A percentile compares a stretch with the other conserved stretches of the same genome.
These are phyloP conservation scores for Leptoteleia sp. DNA, from an alignment of 1,140 invertebrate species.

Conservation along the genomic window DNA sequence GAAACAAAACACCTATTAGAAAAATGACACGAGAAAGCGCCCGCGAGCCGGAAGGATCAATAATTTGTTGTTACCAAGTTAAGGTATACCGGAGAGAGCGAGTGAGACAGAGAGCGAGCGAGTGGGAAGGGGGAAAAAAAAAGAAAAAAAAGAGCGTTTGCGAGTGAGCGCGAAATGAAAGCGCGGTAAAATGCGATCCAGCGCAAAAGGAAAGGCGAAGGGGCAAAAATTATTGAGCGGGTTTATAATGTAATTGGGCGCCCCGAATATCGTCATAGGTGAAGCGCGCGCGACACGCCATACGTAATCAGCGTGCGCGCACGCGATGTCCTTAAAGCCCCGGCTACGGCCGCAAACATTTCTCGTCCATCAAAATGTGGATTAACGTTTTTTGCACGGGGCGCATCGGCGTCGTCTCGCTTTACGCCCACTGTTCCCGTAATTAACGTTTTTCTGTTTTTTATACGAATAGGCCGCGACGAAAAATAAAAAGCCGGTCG, in stretches of 20 bases:
- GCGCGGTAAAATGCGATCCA: neutral
- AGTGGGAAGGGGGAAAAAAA: too few species aligned
- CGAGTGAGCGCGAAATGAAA: neutral
- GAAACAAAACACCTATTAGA: too few species aligned
- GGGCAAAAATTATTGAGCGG: slow-evolving; percentile 14
- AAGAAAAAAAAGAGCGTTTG: neutral
- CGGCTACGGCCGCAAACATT: slow-evolving; percentile 26
- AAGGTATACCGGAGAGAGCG: too few species aligned
- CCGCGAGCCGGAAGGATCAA: too few species aligned
- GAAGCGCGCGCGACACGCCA: slow-evolving; percentile 34
- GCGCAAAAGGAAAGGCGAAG: neutral
- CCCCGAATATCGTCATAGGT: slow-evolving; percentile 36
- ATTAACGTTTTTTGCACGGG: slow-evolving; percentile 44
- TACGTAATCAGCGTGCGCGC: slow-evolving; percentile 37
- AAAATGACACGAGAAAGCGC: too few species aligned
- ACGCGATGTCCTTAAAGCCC: slow-evolving; percentile 35
- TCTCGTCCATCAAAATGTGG: slow-evolving; percentile 57
- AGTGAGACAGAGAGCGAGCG: too few species aligned
- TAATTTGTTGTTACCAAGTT: too few species aligned
- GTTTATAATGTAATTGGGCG: slow-evolving; percentile 37
- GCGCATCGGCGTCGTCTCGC: slow-evolving; percentile 26
- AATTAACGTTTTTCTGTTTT: slow-evolving; percentile 57
- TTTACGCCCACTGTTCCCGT: slow-evolving; percentile 51
- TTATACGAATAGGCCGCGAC: neutral
- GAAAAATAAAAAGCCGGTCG: too few species aligned